Evolutionary conservation across 2,888 invertebrate species (phyloP).

Genomic region (Acholoe squamosa): DNA sequence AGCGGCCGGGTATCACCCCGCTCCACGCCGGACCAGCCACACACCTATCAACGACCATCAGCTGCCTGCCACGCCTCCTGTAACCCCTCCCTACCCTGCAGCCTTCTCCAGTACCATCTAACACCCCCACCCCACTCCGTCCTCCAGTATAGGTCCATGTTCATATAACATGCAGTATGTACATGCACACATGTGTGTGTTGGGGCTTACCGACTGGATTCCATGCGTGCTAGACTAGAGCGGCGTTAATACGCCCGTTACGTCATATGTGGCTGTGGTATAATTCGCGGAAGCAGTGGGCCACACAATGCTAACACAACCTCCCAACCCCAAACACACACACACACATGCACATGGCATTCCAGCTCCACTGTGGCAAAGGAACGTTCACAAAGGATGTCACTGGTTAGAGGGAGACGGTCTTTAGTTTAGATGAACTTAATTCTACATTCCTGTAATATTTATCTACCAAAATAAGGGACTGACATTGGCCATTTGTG

Average conservation of each 20-base stretch:
- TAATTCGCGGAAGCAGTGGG: background rate
- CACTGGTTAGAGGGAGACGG: background rate
- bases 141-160: background rate
- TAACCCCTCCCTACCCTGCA: background rate
- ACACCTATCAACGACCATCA: constrained; percentile 20
- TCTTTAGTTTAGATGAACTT: too few species aligned
- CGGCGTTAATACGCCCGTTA: constrained; percentile 17
- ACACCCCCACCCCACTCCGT: background rate
- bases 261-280: background rate
- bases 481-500: too few species aligned
- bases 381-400: too few species aligned
- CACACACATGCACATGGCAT: background rate
- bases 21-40: background rate
- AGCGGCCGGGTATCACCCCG: constrained; percentile 44
- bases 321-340: background rate
- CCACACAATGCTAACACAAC: background rate
- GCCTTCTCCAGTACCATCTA: background rate
- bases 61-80: background rate
- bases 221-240: constrained; percentile 27
- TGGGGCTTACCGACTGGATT: background rate
- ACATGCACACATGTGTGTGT: background rate
- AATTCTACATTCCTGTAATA: too few species aligned
- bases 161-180: too few species aligned
- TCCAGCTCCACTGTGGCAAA: background rate
- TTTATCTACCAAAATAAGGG: too few species aligned